Base-by-base conservation (phyloP, 2,113 vertebrate genomes). In the Gobio gobio region DNA sequence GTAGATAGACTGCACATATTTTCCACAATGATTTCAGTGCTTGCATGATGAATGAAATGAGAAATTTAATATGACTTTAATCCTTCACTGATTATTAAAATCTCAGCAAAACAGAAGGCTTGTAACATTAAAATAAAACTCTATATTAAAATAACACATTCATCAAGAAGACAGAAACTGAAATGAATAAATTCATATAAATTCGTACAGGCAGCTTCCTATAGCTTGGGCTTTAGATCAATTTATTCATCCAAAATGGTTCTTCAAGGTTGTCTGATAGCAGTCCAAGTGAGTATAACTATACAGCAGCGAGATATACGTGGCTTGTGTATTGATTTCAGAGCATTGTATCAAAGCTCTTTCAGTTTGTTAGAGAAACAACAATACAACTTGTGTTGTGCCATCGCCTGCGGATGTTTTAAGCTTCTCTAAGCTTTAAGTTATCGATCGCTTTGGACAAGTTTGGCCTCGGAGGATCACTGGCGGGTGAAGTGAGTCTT, bases 401-500 rank as follows among this genome's bases (percentile, higher is more conserved):
- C n/a, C 22, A 3, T 26, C 8, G 33, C 58, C 54, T 63, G 58
- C 14, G 36, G 77, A 79, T 24, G 56, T 63, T 79, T 79, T 79
- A 63, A 45, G 56, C 29, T 43, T 79, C 13, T 54, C 74, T 54
- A 76, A 54, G 74, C 26, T 40, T 76, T 54, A 54, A 51, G 10
- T 79, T 79, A 26, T 63, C 58, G 58, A 63, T 79, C 36, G 59
- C 33, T 58, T 78, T 78, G 29, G 76, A 40, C 76, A 59, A 58
- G 76, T 78, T 78, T 79, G 56, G 58, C 36, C 77, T 61, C 18
- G 13, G 56, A 24, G n/a, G 22, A 79, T 40, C 77, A 63, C 56
- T 78, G 10, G 36, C 63, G 77, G 56, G 77, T 79, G 77, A 63
- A 59, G 33, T 26, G 3, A 54, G 47, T 51, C 49, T 76, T 54